These are phyloP conservation scores for Nautilus pompilius DNA, from an alignment of 1,140 invertebrate species.

Conservation along the genomic window DNA sequence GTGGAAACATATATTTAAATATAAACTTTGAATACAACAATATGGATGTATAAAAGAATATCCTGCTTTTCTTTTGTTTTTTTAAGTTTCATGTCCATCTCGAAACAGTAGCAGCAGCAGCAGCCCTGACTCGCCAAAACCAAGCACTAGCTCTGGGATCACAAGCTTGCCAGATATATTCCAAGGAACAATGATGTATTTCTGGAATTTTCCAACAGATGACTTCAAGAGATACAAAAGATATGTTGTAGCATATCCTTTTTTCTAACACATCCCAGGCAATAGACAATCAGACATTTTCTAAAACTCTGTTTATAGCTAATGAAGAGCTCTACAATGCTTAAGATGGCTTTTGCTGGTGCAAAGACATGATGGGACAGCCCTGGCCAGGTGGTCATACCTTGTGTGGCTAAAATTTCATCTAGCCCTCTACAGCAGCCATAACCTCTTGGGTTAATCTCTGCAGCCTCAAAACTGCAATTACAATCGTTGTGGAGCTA, in stretches of 20 bases:
- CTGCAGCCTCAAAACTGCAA: no score
- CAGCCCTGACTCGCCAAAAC: neutral
- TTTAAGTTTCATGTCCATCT: neutral
- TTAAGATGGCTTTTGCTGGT: neutral
- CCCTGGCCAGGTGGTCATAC: neutral
- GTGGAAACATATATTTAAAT: neutral
- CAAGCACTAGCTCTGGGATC: neutral
- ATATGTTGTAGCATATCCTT: constrained; percentile 51
- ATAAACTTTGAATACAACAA: constrained; percentile 7
- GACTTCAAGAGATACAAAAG: constrained; percentile 32
- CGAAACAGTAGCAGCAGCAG: neutral
- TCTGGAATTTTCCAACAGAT: constrained; percentile 25
- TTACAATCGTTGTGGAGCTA: no score
- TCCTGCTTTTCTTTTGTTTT: neutral
- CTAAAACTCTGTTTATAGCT: neutral
- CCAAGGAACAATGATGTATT: constrained; percentile 23
- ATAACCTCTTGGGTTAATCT: neutral
- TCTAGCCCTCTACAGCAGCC: neutral
- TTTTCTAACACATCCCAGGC: neutral
- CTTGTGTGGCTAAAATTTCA: neutral
- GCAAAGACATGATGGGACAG: neutral
- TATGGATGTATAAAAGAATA: neutral
- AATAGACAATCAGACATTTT: neutral
- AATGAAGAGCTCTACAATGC: neutral
- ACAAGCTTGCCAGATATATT: constrained; percentile 22